phyloP scores from a whole-genome alignment of 2,113 vertebrate genomes.

The Labeo rohita region DNA sequence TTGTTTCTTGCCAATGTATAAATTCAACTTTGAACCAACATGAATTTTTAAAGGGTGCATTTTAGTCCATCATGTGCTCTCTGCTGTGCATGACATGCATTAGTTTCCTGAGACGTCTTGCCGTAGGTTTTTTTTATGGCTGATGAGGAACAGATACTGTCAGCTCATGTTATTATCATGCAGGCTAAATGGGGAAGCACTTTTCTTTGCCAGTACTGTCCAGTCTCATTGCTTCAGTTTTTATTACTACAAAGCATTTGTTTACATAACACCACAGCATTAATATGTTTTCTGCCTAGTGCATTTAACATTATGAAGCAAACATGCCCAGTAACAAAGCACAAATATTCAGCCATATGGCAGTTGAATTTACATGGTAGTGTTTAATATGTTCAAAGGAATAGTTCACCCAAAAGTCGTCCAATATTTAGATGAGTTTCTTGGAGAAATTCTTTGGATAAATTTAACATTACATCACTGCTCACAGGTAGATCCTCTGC shows the following conservation, averaged over 20 bases:
- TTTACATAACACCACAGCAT: neutral
- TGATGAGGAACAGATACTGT: slow-evolving; percentile 22
- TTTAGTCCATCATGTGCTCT: neutral
- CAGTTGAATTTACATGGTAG: neutral
- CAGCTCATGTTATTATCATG: neutral
- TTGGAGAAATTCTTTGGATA: neutral
- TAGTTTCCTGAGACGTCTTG: neutral
- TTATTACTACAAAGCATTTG: slow-evolving; percentile 4
- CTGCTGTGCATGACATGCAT: neutral
- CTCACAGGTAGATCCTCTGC: too few species aligned
- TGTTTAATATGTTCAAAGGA: neutral
- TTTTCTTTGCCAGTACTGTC: neutral
- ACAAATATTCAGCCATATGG: neutral
- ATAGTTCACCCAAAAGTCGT: neutral
- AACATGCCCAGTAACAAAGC: neutral
- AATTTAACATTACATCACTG: neutral
- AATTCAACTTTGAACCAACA: neutral
- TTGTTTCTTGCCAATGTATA: neutral
- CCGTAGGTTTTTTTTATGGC: neutral
- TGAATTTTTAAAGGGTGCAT: slow-evolving; percentile 20
- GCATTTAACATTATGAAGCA: neutral
- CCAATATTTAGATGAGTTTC: too few species aligned
- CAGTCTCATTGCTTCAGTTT: neutral
- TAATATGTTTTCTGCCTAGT: neutral
- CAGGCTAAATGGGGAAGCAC: slow-evolving; percentile 44